phyloP scores from a whole-genome alignment of 2,113 vertebrate genomes.

The Amia ocellicauda region DNA sequence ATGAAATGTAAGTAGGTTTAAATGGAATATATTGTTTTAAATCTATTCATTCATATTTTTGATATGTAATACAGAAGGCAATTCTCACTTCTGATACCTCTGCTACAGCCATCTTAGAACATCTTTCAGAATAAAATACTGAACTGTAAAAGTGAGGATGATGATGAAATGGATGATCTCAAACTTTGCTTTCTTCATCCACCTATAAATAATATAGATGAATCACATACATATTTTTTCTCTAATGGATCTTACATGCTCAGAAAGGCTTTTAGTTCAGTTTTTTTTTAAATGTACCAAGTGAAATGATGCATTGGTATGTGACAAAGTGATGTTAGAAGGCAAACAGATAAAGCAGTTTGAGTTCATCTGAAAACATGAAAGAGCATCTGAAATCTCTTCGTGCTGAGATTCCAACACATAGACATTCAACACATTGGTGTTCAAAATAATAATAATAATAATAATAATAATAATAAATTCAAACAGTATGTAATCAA shows the following conservation, averaged over 20 bases:
- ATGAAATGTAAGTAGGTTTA: too few species aligned
- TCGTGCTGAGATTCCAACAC: not conserved
- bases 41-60: slow-evolving; percentile 48
- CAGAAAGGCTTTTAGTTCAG: slow-evolving; percentile 68
- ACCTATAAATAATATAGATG: slow-evolving; percentile 66
- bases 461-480: too few species aligned
- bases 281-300: slow-evolving; percentile 70
- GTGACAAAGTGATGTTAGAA: slow-evolving; percentile 72
- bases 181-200: slow-evolving; percentile 55
- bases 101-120: slow-evolving; percentile 22
- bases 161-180: slow-evolving; percentile 33
- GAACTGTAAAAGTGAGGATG: slow-evolving; percentile 46
- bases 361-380: slow-evolving; percentile 55
- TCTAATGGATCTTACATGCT: slow-evolving; percentile 74
- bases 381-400: not conserved
- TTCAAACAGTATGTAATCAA: too few species aligned
- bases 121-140: slow-evolving; percentile 23
- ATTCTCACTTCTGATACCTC: slow-evolving; percentile 37
- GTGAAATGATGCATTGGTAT: slow-evolving; percentile 70
- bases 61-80: slow-evolving; percentile 45
- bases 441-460: not conserved
- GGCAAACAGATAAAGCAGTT: slow-evolving; percentile 47
- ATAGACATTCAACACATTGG: not conserved
- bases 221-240: slow-evolving; percentile 70
- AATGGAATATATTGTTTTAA: too few species aligned